Conservation (phyloP, 2,888 invertebrate genomes). For the Elgonia sp. region DNA sequence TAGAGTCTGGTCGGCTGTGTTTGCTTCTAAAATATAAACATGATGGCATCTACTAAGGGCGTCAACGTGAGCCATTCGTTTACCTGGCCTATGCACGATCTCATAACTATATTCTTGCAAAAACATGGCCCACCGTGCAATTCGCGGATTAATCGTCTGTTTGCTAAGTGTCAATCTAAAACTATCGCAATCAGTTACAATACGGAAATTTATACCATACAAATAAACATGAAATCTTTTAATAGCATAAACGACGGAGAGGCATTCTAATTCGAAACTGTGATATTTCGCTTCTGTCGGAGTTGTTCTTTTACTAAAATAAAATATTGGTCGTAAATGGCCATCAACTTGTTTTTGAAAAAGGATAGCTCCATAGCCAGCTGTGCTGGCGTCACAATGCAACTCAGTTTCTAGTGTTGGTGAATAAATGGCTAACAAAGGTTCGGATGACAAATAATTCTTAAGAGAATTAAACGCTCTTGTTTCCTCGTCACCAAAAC, state of each 20-base stretch:
- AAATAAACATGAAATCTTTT: conserved; percentile 3
- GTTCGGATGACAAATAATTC: background rate
- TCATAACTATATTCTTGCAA: conserved; percentile 17
- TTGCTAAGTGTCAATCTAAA: background rate
- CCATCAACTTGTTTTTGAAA: background rate
- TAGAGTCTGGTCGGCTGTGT: background rate
- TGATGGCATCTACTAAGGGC: conserved; percentile 4
- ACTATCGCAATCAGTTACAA: conserved; percentile 16
- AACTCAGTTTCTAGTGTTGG: background rate
- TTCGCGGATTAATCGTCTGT: background rate
- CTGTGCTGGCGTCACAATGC: background rate
- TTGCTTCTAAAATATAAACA: background rate
- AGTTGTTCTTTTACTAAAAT: background rate
- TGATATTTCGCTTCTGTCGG: background rate
- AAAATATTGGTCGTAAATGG: background rate
- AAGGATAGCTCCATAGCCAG: background rate
- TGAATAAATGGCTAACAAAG: too few relatives aligned
- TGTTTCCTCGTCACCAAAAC: background rate
- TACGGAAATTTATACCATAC: background rate
- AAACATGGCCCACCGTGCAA: conserved; percentile 4
- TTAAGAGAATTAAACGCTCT: background rate
- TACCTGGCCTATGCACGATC: conserved; percentile 2
- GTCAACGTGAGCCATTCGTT: conserved; percentile 8
- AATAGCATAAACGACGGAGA: background rate
- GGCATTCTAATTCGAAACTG: background rate